Evolutionary conservation across 1,140 invertebrate species (phyloP).

Genomic region (Hylyphantes graminicola): DNA sequence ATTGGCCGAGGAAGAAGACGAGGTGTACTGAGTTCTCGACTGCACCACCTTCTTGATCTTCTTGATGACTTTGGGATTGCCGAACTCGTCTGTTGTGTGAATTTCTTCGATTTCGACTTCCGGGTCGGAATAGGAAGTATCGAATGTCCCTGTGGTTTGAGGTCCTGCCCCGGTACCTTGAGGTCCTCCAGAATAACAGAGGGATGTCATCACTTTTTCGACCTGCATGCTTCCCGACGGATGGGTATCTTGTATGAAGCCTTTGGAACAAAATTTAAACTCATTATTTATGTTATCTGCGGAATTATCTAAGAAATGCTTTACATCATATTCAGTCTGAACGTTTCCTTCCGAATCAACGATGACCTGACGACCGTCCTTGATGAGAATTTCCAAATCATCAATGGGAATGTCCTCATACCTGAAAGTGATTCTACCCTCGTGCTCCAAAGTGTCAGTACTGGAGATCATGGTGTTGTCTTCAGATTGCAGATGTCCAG

Average conservation of each 20-base stretch:
- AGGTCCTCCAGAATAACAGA: not conserved
- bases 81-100: conserved; percentile 45
- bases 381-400: conserved; percentile 44
- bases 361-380: conserved; percentile 36
- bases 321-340: conserved; percentile 39
- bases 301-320: conserved; percentile 29
- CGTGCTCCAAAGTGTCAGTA: conserved; percentile 75
- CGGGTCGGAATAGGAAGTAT: conserved; percentile 43
- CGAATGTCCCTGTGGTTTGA: not conserved
- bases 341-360: conserved; percentile 57
- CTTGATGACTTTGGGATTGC: conserved; percentile 45
- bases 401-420: conserved; percentile 52
- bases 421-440: conserved; percentile 45
- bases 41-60: conserved; percentile 27
- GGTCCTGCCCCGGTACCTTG: not conserved
- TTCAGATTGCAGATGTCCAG: conserved; percentile 72
- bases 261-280: conserved; percentile 23
- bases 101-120: conserved; percentile 57
- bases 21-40: conserved; percentile 40
- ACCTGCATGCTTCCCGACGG: conserved; percentile 27
- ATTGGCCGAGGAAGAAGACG: conserved; percentile 53
- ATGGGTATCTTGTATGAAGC: not conserved
- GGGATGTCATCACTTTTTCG: not conserved
- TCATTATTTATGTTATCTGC: conserved; percentile 30
- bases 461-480: conserved; percentile 80